Percentiles rank a stretch among this genome's conserved stretches.
phyloP scores from a whole-genome alignment of 92 coral and sea anemone genomes.

The Chrysogorgia sp. region DNA sequence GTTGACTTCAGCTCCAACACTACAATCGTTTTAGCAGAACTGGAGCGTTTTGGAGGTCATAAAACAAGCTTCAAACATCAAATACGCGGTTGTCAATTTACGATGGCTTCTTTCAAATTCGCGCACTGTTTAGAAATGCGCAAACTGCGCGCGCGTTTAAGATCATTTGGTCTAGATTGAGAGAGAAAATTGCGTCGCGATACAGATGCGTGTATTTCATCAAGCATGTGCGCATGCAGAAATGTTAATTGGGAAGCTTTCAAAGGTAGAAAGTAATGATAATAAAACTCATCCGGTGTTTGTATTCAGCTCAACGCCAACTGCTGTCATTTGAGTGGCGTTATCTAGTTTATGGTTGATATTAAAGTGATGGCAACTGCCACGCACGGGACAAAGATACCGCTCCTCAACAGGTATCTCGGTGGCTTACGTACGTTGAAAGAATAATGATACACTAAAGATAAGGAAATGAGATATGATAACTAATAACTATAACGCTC shows the following conservation, averaged over 20 bases:
- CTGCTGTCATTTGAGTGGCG: not conserved
- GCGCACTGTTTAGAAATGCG: not conserved
- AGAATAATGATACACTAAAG: not conserved
- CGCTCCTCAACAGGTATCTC: not conserved
- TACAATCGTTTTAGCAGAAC: too few relatives aligned
- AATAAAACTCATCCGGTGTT: not conserved
- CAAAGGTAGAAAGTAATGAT: not conserved
- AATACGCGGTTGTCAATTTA: too few relatives aligned
- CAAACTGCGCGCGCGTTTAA: not conserved
- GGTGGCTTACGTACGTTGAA: slow-evolving; percentile 11
- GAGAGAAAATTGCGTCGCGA: not conserved
- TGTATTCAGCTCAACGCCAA: not conserved
- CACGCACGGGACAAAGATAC: not conserved
- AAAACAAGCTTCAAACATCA: too few relatives aligned
- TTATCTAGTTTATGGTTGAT: not conserved
- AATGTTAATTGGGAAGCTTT: not conserved
- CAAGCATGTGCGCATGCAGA: not conserved
- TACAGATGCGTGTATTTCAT: not conserved
- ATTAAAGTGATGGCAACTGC: not conserved
- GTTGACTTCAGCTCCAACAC: too few relatives aligned
- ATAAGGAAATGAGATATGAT: slow-evolving; percentile 27
- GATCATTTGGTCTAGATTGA: not conserved
- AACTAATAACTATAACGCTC: not conserved
- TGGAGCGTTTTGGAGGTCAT: too few relatives aligned
- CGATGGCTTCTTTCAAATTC: too few relatives aligned